phyloP scores from a whole-genome alignment of 2,888 invertebrate genomes.

The Lagria hirta region DNA sequence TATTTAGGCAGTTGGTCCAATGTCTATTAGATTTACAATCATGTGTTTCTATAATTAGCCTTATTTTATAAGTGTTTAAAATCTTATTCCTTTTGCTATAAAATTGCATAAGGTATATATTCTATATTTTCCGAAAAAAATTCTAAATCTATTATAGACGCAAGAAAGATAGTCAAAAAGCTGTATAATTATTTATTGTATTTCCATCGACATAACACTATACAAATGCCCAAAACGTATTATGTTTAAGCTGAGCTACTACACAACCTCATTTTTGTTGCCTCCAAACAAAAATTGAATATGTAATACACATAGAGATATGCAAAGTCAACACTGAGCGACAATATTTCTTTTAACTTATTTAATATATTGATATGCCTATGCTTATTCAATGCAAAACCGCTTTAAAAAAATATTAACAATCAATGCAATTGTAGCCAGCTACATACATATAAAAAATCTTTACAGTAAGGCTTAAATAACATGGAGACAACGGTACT shows the following conservation, averaged over 20 bases:
- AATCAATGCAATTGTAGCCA: conserved; percentile 16
- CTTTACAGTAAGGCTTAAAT: conserved; percentile 9
- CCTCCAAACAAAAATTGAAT: conserved; percentile 18
- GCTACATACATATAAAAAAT: conserved; percentile 16
- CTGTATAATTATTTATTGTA: conserved; percentile 18
- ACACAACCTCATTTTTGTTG: conserved; percentile 44
- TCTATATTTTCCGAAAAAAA: too few species aligned
- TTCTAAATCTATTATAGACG: too few species aligned
- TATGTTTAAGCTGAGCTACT: conserved; percentile 45
- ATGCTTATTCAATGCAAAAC: conserved; percentile 8
- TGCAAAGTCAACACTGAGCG: conserved; percentile 23
- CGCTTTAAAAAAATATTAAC: conserved; percentile 2
- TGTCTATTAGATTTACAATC: too few species aligned
- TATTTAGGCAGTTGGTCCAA: too few species aligned
- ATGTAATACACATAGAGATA: conserved; percentile 13
- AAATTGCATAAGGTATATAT: too few species aligned
- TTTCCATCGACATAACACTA: conserved; percentile 52
- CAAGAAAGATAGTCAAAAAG: too few species aligned
- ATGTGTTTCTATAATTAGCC: too few species aligned
- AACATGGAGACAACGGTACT: conserved; percentile 22
- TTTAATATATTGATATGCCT: conserved; percentile 15
- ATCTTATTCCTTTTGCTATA: too few species aligned
- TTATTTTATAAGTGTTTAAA: too few species aligned
- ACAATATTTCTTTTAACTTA: too few species aligned
- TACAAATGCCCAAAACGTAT: conserved; percentile 48